phyloP scores from a whole-genome alignment of 2,113 vertebrate species.

The Macheiramphus alcinus region DNA sequence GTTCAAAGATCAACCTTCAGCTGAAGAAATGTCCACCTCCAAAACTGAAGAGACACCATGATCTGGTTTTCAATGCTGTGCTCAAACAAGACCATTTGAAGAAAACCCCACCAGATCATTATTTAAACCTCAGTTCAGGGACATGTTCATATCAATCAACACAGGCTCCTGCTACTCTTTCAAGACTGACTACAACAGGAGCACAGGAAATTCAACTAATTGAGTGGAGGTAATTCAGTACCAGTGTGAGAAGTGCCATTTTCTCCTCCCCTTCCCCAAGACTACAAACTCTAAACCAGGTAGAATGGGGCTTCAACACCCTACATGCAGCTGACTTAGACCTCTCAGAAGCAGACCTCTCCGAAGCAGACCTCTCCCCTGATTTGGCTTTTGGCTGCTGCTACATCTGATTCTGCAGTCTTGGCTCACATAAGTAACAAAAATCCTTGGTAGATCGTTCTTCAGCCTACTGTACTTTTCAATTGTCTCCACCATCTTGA shows the following conservation, averaged over 20 bases:
- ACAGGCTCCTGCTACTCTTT: background rate
- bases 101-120: background rate
- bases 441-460: too few species aligned
- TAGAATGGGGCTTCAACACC: background rate
- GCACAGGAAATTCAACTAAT: background rate
- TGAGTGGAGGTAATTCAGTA: background rate
- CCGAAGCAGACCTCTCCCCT: background rate
- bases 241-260: accelerated
- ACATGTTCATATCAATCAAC: background rate
- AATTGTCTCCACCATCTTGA: too few species aligned
- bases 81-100: background rate
- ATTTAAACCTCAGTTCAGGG: background rate
- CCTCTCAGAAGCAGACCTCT: background rate
- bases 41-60: background rate
- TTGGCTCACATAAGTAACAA: too few species aligned
- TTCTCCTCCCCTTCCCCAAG: background rate
- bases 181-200: background rate
- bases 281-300: background rate
- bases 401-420: background rate
- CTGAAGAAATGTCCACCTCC: background rate
- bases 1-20: background rate
- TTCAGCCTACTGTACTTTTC: too few species aligned
- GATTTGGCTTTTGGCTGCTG: background rate
- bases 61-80: background rate
- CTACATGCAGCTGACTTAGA: background rate